Evolutionary conservation across 2,888 invertebrate species (phyloP), one percentile per base, ranked within the genome.

Genomic region (Zonitis immaculata): DNA sequence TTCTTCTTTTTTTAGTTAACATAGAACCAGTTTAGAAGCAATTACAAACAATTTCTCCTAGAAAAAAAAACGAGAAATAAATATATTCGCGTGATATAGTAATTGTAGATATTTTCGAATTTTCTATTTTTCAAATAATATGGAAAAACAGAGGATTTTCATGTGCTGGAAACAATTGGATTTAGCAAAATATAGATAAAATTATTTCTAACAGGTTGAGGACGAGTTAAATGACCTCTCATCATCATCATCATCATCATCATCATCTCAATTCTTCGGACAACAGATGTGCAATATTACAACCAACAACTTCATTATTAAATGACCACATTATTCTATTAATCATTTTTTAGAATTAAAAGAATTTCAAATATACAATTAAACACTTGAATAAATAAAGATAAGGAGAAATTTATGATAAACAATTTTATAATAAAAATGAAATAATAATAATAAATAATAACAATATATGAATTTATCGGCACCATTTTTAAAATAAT

Each of bases 151-250:
- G n/a, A n/a, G n/a, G n/a, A n/a, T n/a, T n/a, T n/a, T n/a, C n/a
- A n/a, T n/a, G n/a, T n/a, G n/a, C n/a, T n/a, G n/a, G n/a, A n/a
- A n/a, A n/a, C n/a, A n/a, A n/a, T 39, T 18, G 39, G 6, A 39
- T 20, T 39, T 39, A 39, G 39, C 39, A 35, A 35, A 14, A n/a
- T n/a, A 18, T 16, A 9, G 39, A 39, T 20, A 20, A 45, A 16
- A 45, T 44, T 30, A 44, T 44, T 39, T 44, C 45, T 45, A 45
- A 45, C 45, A 45, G 45, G 45, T 27, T 45, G 18, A 45, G 28
- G 27, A 28, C 27, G 12, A 45, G 45, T 45, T 39, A 45, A 45
- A 45, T 45, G 45, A 45, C 45, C 45, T 28, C 20, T 28, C 28
- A 18, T 20, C 18, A 8, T 39, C 9, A 20, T 6, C 9, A 16